Conservation (phyloP, 2,797 vertebrate species). For the Gobionotothen gibberifrons region DNA sequence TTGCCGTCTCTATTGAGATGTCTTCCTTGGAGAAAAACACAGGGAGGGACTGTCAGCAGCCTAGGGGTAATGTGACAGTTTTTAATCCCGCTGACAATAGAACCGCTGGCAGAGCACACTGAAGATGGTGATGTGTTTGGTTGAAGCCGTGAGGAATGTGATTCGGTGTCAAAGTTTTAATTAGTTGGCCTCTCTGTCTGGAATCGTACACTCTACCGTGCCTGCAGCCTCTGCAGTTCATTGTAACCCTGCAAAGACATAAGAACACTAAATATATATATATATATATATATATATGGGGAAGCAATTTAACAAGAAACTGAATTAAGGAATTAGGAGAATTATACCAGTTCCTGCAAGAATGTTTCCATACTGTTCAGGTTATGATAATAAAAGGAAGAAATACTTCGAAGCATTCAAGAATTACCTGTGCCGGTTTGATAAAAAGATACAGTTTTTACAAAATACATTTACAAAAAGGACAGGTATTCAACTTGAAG, state of each 20-base stretch:
- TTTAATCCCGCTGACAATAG: conserved; percentile 59
- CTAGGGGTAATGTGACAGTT: conserved; percentile 41
- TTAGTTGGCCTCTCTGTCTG: conserved; percentile 39
- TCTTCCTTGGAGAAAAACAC: conserved; percentile 42
- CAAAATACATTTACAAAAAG: too few relatives aligned
- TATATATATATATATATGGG: too few relatives aligned
- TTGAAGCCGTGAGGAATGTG: conserved; percentile 27
- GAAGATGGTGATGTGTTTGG: conserved; percentile 38
- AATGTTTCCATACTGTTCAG: too few relatives aligned
- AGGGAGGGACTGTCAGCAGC: conserved; percentile 39
- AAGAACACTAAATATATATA: too few relatives aligned
- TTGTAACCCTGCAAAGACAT: background rate
- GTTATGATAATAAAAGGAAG: too few relatives aligned
- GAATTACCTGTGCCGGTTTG: too few relatives aligned
- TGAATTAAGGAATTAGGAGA: too few relatives aligned
- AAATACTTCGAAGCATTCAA: too few relatives aligned
- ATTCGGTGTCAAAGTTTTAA: conserved; percentile 59
- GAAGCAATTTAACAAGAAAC: too few relatives aligned
- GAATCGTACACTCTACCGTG: conserved; percentile 4
- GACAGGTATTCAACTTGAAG: too few relatives aligned
- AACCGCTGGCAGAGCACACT: conserved; percentile 43
- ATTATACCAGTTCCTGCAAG: too few relatives aligned
- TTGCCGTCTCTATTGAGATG: conserved; percentile 24
- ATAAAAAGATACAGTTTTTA: too few relatives aligned
- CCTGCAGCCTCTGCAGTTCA: background rate